Evolutionary conservation across 2,888 invertebrate genomes (phyloP), one percentile per base, ranked within the genome.

Genomic region (Lasioglossum oenotherae): DNA sequence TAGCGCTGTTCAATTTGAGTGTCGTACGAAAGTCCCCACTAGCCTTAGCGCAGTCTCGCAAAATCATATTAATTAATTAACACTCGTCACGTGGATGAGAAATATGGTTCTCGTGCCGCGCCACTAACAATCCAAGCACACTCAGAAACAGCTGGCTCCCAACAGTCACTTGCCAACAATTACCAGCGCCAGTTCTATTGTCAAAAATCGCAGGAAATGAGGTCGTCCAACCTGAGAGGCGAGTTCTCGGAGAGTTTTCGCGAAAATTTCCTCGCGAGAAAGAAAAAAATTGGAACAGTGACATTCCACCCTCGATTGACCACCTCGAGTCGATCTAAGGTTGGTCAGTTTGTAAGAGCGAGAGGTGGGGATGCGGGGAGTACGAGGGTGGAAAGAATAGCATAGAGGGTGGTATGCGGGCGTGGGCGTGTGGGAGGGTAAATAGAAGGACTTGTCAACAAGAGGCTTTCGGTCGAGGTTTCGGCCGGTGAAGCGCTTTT

Each of bases 401-500:
- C 57, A 31, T n/a, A 64, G 67, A 72, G 72, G 3, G 19, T 44
- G 44, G 44, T 44, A 44, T 44, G 8, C 23, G 4, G 16, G n/a
- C 10, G 73, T 35, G 1, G 46, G 16, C 10, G 73, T 35, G 3
- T 35, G 41, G 76, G 35, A 77, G 78, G 69, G 74, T 87, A 89
- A 89, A 87, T 89, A 90, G 82, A 88, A 85, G 87, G 84, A 90
- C 81, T 90, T 60, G 84, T 74, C 49, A 74, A 78, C 84, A 67
- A 72, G 84, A 83, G 80, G 73, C 35, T 73, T 73, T 60, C 57
- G 88, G 86, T 87, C 80, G 84, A 81, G 89, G 80, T 88, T 91
- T 86, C 78, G 85, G 84, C 31, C 78, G 77, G 72, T 91, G 84
- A 85, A 91, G 91, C 80, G 80, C 80, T 88, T 85, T 88, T 84